These are phyloP conservation scores for Paratilapia polleni DNA, from an alignment of 2,113 vertebrate genomes.

Conservation along the genomic window DNA sequence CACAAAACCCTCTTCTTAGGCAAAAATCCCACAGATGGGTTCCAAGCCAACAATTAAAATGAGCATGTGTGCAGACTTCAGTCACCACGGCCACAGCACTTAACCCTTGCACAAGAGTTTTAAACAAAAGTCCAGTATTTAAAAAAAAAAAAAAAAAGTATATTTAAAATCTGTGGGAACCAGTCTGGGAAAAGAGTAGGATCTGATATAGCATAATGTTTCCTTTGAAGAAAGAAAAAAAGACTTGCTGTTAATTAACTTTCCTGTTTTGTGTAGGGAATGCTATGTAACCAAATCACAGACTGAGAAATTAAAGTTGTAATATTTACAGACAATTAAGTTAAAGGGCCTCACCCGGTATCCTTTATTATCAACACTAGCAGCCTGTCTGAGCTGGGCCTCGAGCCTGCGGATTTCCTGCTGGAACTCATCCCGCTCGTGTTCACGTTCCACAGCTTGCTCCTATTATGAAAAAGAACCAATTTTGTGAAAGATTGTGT, in stretches of 20 bases:
- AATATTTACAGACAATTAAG: background rate
- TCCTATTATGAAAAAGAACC: conserved; percentile 78
- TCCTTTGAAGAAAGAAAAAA: background rate
- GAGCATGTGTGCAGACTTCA: no score
- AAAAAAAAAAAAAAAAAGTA: no score
- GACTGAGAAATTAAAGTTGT: background rate
- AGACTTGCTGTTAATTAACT: background rate
- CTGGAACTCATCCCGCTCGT: conserved; percentile 96
- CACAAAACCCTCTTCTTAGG: background rate
- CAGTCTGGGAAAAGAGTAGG: background rate
- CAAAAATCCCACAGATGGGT: background rate
- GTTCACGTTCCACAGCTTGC: conserved; percentile 93
- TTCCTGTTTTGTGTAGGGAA: background rate
- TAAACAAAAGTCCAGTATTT: background rate
- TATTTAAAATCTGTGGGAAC: background rate
- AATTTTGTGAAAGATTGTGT: background rate
- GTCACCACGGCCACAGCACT: fast-evolving
- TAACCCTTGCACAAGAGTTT: background rate
- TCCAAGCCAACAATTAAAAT: background rate
- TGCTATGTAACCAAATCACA: background rate
- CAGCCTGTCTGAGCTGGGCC: conserved; percentile 81
- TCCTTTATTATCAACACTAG: conserved; percentile 70
- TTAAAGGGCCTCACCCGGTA: conserved; percentile 76
- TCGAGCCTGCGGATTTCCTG: conserved; percentile 93
- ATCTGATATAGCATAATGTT: background rate